Base-by-base conservation (phyloP, 1,140 invertebrate genomes). In the Aphis gossypii region DNA sequence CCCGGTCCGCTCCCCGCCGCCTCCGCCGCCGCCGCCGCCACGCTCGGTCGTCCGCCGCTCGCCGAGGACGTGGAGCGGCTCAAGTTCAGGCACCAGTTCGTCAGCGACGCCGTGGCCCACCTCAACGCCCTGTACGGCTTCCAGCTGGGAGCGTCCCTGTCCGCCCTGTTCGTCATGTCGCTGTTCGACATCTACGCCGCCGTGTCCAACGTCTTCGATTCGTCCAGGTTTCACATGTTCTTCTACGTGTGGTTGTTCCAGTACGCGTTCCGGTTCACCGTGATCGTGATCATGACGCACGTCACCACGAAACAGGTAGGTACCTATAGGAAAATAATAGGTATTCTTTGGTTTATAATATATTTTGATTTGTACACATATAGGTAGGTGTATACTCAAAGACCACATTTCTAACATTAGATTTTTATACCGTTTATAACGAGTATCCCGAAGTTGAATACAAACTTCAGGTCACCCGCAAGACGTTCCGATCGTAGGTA, bases 261-360 rank as follows among this genome's bases (percentile, higher is more conserved):
- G 60, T 92, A 82, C 41, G 21, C 90, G 41, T 92, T 92, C 14
- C 46, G 90, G 35, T 92, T 92, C 76, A 30, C 25, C 18, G 4
- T 41, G 25, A 92, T 92, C 25, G 60, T 82, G 9, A 0, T 92
- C 7, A 92, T 30, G 18, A n/a, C 90, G 14, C 56, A 92, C 9
- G 2, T 48, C 38, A 92, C 90, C 1, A 82, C 90, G 18, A 48
- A 76, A 76, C 90, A 92, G 68, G 90, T 92, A n/a, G n/a, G n/a
- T n/a, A n/a, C n/a, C n/a, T n/a, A 92, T 46, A 46, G 6, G 35
- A 35, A 0, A 35, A 35, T 1, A 35, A 35, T 35, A 35, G 21
- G 25, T 25, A 35, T 35, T 35, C 35, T 35, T 35, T 35, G 35
- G 35, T 35, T 35, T 35, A 0, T 35, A 35, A 76, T 76, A 76